Base-by-base conservation (phyloP, 2,797 vertebrate species). In the Sphenodon punctatus region DNA sequence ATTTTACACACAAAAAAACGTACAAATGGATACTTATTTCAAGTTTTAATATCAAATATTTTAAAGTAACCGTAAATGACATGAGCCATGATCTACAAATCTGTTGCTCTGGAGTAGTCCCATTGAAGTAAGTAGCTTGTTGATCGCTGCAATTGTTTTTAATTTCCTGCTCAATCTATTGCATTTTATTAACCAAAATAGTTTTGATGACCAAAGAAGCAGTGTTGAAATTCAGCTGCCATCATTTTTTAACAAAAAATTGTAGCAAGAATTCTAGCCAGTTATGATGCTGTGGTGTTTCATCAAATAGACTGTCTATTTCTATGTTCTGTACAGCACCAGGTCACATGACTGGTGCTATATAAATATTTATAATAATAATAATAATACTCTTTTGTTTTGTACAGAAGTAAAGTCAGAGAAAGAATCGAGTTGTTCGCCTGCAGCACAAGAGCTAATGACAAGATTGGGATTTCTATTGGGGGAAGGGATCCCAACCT, bases 401-500 rank as follows among this genome's bases (percentile, higher is more conserved):
- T 72, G 84, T 92, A 88, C 93, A 97, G 97, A 97, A 96, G 95
- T 96, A 91, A 97, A 97, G 87, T 89, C 95, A 25, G 96, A 97
- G 92, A 97, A 97, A 95, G 97, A 97, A 91, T 94, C 96, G 17
- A 96, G 96, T 96, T 97, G 98, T 97, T 98, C 98, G 46, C 98
- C 98, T 84, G 98, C 98, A 94, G 98, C 97, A 95, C 98, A 99
- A 94, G 98, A 99, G 96, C 92, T 99, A 97, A 99, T 99, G 98
- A 99, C 98, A 93, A 97, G 98, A 93, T 91, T 99, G 95, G 98
- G 98, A 73, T 99, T 99, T 96, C 96, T 99, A 94, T 96, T 99
- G 93, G 98, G 98, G 94, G 98, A 99, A 98, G 97, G 98, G 87
- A 98, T 99, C 95, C 97, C 98, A 78, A 95, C 97, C 88, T 95